A percentile compares a stretch with the other conserved stretches of the same genome.
These are phyloP conservation scores for Corydoras maculifer DNA, from an alignment of 2,113 vertebrate genomes.

Conservation along the genomic window DNA sequence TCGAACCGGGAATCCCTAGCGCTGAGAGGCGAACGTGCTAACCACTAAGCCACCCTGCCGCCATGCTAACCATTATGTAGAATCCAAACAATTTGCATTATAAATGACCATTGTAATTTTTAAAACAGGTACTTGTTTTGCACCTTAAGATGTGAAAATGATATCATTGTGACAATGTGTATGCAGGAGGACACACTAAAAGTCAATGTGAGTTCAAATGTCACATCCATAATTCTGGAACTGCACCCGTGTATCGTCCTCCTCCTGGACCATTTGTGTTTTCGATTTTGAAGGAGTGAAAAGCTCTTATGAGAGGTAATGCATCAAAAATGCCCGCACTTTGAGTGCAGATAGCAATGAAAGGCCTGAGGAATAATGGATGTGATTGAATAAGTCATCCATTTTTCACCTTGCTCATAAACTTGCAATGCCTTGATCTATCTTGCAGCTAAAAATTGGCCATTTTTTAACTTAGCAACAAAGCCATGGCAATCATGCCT, in stretches of 20 bases:
- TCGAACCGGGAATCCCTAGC: no score
- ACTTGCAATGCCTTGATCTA: constrained; percentile 60
- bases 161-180: neutral
- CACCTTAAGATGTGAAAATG: no score
- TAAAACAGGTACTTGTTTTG: no score
- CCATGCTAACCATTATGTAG: no score
- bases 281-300: constrained; percentile 47
- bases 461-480: constrained; percentile 49
- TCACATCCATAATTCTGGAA: constrained; percentile 7
- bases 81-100: no score
- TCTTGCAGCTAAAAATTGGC: constrained; percentile 51
- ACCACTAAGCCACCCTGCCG: no score
- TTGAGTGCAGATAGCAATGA: constrained; percentile 55
- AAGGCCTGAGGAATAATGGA: constrained; percentile 59
- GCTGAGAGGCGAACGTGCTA: no score
- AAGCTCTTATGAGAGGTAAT: constrained; percentile 54
- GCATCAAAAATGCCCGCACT: constrained; percentile 60
- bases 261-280: constrained; percentile 38
- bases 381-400: constrained; percentile 62
- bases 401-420: constrained; percentile 54
- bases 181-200: neutral
- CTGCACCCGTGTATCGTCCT: constrained; percentile 29
- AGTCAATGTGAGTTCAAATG: constrained; percentile 1
- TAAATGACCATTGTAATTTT: no score
- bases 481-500: constrained; percentile 23